Base-by-base conservation (phyloP, 2,888 invertebrate genomes). In the Automeris io region DNA sequence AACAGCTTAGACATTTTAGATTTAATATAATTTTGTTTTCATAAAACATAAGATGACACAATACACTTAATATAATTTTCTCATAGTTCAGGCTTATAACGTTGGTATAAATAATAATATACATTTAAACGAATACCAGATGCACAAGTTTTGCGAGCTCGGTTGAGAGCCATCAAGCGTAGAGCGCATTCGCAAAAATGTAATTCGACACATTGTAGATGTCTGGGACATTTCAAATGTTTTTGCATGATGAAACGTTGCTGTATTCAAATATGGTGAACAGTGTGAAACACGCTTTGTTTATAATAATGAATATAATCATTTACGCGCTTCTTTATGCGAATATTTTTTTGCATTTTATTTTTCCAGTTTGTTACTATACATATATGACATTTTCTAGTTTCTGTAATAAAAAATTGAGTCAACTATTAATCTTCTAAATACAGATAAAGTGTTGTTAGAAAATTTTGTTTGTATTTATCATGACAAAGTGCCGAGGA, bases 181-280 rank as follows among this genome's bases (percentile, higher is more conserved):
- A 33, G 42, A 41, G 40, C 41, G 42, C 45, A 46, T 29, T 54
- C 47, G 39, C 45, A 49, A 56, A 59, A 57, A 56, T 56, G 47
- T 49, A 57, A 54, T 49, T 56, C 53, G 18, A 51, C 8, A 29
- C 8, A 29, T 16, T 16, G 29, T 29, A 2, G 29, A 7, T 29
- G 5, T 16, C 18, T 31, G 37, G 25, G 19, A 31, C 13, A 26
- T 29, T 39, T 41, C 35, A 40, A 39, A 44, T 40, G 42, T 44
- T 41, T 39, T 44, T 52, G 44, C 36, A 42, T 46, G 41, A 42
- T 19, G 11, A 16, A 13, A 29, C n/a, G n/a, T 9, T 16, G 8
- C 5, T 16, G 7, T 8, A 16, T 16, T 29, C 16, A 8, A 16
- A 16, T 29, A 16, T n/a, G 16, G 29, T 29, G n/a, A 3, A 23